Evolutionary conservation across 2,888 invertebrate genomes (phyloP).

Genomic region (Patella pellucida): DNA sequence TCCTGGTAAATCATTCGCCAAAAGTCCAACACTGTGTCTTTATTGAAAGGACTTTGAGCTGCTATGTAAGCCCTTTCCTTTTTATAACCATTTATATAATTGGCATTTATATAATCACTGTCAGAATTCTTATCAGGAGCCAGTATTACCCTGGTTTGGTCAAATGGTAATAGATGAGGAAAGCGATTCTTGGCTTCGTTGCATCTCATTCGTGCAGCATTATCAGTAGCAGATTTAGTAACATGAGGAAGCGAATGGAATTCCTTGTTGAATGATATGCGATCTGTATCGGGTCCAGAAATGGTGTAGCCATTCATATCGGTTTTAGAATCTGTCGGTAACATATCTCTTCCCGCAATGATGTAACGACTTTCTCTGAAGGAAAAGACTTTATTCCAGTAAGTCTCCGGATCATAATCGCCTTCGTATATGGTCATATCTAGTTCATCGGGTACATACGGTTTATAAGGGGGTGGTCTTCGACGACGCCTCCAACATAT

Average conservation of each 20-base stretch:
- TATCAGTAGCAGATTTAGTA: constrained; percentile 39
- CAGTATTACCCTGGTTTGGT: constrained; percentile 63
- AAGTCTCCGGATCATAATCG: constrained; percentile 52
- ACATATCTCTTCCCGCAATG: constrained; percentile 48
- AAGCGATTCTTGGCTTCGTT: constrained; percentile 64
- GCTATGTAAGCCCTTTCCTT: constrained; percentile 73
- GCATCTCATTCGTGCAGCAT: constrained; percentile 41
- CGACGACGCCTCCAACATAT: constrained; percentile 46
- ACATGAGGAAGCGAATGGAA: constrained; percentile 62
- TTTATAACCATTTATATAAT: constrained; percentile 68
- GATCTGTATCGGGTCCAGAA: constrained; percentile 30
- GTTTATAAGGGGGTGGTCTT: constrained; percentile 29
- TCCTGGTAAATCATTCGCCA: constrained; percentile 74
- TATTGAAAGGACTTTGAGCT: constrained; percentile 72
- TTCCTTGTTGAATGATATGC: constrained; percentile 45
- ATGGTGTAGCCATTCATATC: constrained; percentile 20
- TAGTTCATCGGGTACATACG: constrained; percentile 31
- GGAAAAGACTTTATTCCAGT: constrained; percentile 56
- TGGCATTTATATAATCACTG: constrained; percentile 66
- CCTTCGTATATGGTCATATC: constrained; percentile 40
- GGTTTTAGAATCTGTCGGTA: constrained; percentile 27
- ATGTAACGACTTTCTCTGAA: constrained; percentile 54
- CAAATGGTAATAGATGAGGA: constrained; percentile 67
- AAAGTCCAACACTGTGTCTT: constrained; percentile 72
- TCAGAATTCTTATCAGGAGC: constrained; percentile 43